phyloP scores from a whole-genome alignment of 2,113 vertebrate genomes.

The Phalacrocorax carbo region DNA sequence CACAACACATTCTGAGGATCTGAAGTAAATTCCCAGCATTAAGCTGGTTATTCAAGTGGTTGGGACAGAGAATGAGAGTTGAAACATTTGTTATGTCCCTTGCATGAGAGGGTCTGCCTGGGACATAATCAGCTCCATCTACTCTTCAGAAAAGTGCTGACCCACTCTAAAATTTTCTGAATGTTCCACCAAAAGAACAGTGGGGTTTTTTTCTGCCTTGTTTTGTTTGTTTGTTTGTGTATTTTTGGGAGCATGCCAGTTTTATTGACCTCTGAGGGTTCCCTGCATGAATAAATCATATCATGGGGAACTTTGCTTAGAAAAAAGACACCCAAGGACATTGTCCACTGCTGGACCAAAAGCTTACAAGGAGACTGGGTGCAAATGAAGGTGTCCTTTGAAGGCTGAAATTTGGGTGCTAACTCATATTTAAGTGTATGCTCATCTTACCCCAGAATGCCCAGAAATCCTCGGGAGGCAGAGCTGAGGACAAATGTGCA shows the following conservation, averaged over 20 bases:
- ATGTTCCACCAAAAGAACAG: slow-evolving; percentile 29
- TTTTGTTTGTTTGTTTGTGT: slow-evolving; percentile 40
- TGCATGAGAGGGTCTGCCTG: slow-evolving; percentile 8
- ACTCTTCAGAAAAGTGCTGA: slow-evolving; percentile 56
- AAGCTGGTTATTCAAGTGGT: neutral
- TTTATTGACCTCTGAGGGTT: slow-evolving; percentile 49
- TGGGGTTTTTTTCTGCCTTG: neutral
- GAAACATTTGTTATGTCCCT: neutral
- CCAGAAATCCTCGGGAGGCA: neutral
- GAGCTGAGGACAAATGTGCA: neutral
- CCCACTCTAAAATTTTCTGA: neutral
- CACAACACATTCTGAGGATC: neutral
- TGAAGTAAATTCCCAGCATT: slow-evolving; percentile 1
- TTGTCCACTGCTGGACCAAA: neutral
- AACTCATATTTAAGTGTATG: neutral
- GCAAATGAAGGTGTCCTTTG: neutral
- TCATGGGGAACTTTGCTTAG: neutral
- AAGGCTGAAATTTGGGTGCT: neutral
- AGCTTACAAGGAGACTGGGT: neutral
- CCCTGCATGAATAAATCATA: slow-evolving; percentile 44
- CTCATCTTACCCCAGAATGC: neutral
- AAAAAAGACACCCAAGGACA: neutral
- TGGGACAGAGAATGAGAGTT: slow-evolving; percentile 16
- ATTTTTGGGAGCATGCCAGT: slow-evolving; percentile 33
- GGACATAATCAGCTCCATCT: slow-evolving; percentile 39